Evolutionary conservation across 2,797 vertebrate genomes (phyloP).

Genomic region (Perodicticus potto): DNA sequence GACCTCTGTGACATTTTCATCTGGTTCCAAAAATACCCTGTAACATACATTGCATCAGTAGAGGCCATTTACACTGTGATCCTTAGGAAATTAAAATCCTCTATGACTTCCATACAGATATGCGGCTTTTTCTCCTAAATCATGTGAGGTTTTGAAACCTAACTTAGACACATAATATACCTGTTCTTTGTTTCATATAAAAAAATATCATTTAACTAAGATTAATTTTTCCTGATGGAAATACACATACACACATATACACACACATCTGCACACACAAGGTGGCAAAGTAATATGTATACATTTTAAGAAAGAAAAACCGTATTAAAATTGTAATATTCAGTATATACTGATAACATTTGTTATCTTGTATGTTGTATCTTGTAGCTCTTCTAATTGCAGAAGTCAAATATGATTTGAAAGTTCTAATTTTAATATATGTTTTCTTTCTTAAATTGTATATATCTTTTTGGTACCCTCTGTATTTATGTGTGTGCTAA

Average conservation of each 20-base stretch:
- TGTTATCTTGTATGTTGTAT: too few species aligned
- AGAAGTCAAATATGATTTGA: too few species aligned
- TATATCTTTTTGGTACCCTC: too few species aligned
- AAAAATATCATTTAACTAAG: neutral
- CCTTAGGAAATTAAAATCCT: constrained; percentile 63
- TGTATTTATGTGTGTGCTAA: too few species aligned
- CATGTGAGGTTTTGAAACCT: neutral
- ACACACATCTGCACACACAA: too few species aligned
- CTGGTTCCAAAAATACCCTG: constrained; percentile 76
- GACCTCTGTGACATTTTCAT: constrained; percentile 52
- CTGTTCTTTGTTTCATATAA: neutral
- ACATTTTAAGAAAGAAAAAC: too few species aligned
- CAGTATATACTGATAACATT: too few species aligned
- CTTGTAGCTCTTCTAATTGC: too few species aligned
- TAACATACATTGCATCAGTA: neutral
- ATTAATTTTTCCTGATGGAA: neutral
- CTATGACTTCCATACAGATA: constrained; percentile 74
- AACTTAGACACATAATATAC: neutral
- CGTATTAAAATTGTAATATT: too few species aligned
- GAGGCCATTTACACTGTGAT: constrained; percentile 56
- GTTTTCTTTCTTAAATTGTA: too few species aligned
- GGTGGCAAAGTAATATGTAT: too few species aligned
- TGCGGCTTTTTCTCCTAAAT: constrained; percentile 27
- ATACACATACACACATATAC: neutral
- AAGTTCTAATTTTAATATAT: too few species aligned